A percentile compares a stretch with the other conserved stretches of the same genome.
Evolutionary conservation across 2,888 invertebrate species (phyloP).

Genomic region (Arenicola marina): DNA sequence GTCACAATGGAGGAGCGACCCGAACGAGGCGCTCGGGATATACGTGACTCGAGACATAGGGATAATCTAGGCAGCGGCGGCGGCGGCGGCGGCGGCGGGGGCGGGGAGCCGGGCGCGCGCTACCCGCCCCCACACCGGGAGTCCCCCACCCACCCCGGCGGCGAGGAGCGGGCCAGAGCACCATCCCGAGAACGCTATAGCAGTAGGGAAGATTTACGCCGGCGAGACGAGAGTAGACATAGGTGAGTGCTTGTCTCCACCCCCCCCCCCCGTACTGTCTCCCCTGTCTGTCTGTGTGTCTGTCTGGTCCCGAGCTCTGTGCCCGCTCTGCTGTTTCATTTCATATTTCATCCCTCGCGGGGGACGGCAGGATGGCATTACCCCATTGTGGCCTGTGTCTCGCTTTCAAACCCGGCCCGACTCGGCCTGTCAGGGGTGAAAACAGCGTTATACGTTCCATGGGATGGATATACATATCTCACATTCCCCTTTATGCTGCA

Average conservation of each 20-base stretch:
- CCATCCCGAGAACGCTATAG: conserved; percentile 12
- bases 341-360: too few species aligned
- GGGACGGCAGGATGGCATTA: too few species aligned
- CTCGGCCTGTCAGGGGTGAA: too few species aligned
- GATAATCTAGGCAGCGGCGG: too few species aligned
- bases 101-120: not conserved
- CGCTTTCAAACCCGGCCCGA: too few species aligned
- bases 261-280: not conserved
- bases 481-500: too few species aligned
- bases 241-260: conserved; percentile 13
- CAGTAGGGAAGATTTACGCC: conserved; percentile 9
- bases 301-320: too few species aligned
- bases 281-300: not conserved
- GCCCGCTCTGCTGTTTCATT: too few species aligned
- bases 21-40: not conserved
- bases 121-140: not conserved
- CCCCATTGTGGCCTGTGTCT: too few species aligned
- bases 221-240: conserved; percentile 23
- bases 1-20: not conserved
- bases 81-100: too few species aligned
- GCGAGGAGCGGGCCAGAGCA: conserved; percentile 12
- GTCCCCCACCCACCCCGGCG: not conserved
- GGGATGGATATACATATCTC: too few species aligned
- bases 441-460: too few species aligned
- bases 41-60: not conserved